phyloP scores from a whole-genome alignment of 1,140 invertebrate genomes.

The Paralvinella palmiformis region DNA sequence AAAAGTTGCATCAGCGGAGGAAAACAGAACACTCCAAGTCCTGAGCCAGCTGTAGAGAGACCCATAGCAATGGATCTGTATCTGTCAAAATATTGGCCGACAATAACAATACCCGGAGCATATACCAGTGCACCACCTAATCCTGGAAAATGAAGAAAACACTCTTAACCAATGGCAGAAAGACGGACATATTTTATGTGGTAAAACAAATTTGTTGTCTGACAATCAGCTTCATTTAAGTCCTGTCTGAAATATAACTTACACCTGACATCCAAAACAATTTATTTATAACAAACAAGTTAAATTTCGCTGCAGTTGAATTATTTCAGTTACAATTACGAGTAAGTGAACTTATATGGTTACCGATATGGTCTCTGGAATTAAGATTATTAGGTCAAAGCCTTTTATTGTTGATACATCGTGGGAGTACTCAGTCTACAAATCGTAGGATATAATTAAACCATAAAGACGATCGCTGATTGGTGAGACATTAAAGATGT shows the following conservation, averaged over 20 bases:
- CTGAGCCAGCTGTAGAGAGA: conserved; percentile 58
- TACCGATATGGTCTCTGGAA: too few relatives aligned
- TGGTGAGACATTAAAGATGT: too few relatives aligned
- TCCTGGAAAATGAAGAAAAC: neutral
- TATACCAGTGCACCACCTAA: conserved; percentile 6
- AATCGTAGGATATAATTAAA: too few relatives aligned
- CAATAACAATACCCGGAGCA: neutral
- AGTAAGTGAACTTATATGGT: too few relatives aligned
- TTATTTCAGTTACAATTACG: too few relatives aligned
- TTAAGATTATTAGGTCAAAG: too few relatives aligned
- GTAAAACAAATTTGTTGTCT: neutral
- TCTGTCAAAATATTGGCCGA: conserved; percentile 3
- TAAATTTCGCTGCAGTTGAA: too few relatives aligned
- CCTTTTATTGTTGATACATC: too few relatives aligned
- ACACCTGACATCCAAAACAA: neutral
- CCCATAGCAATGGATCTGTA: neutral
- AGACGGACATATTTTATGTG: neutral
- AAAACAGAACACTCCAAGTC: conserved; percentile 71
- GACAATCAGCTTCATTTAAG: neutral
- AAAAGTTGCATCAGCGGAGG: conserved; percentile 11
- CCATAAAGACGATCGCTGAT: too few relatives aligned
- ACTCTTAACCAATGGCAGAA: neutral
- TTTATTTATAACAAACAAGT: neutral
- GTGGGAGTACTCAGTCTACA: too few relatives aligned
- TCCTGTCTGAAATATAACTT: neutral